Percentiles rank a stretch among this genome's conserved stretches.
phyloP scores from a whole-genome alignment of 2,888 invertebrate species.

The Andricus curvator region DNA sequence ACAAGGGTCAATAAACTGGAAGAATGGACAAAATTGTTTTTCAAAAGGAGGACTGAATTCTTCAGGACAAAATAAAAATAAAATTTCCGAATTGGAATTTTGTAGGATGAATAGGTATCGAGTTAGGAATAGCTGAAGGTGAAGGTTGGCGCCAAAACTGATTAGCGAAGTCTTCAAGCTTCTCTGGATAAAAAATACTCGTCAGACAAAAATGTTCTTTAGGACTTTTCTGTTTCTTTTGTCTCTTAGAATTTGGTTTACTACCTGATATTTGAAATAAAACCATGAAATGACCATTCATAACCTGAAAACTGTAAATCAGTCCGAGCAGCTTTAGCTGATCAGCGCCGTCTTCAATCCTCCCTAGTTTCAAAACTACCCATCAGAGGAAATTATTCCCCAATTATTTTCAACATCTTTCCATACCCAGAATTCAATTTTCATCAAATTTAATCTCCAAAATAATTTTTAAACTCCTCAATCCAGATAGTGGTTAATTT shows the following conservation, averaged over 20 bases:
- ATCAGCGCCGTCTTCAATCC: too few species aligned
- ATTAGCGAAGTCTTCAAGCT: background rate
- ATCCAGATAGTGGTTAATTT: background rate
- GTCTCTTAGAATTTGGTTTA: background rate
- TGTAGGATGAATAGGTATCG: background rate
- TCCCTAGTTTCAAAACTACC: too few species aligned
- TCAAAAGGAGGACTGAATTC: background rate
- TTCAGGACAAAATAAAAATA: background rate
- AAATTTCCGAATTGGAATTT: background rate
- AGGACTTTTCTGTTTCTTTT: background rate
- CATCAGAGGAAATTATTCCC: too few species aligned
- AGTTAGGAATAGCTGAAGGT: background rate
- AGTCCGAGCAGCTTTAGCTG: background rate
- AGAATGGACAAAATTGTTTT: background rate
- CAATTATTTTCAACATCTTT: too few species aligned
- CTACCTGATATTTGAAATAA: background rate
- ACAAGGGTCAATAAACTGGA: too few species aligned
- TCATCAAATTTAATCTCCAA: background rate
- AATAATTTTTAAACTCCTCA: background rate
- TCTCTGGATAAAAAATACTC: too few species aligned
- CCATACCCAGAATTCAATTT: background rate
- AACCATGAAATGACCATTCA: background rate
- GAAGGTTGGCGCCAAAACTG: background rate
- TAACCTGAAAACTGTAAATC: background rate
- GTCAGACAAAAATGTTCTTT: background rate